phyloP scores from a whole-genome alignment of 2,113 vertebrate species.

The Calypte anna region DNA sequence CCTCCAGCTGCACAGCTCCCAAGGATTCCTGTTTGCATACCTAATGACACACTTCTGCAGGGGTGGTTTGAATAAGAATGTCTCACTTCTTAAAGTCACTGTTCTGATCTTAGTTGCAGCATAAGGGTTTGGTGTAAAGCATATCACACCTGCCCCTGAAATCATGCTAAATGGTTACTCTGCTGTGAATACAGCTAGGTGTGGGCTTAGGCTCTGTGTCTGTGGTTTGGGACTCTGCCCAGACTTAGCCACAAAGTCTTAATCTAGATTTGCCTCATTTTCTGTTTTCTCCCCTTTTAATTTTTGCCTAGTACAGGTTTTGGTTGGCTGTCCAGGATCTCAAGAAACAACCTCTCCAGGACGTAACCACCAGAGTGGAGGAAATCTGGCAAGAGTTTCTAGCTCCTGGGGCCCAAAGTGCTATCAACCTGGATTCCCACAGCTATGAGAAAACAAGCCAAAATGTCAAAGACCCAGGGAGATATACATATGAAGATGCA shows the following conservation, averaged over 20 bases:
- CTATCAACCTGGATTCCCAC: conserved; percentile 97
- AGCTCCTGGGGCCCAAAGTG: conserved; percentile 91
- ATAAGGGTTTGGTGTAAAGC: neutral
- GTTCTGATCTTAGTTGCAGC: neutral
- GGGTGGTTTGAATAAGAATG: neutral
- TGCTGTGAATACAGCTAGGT: neutral
- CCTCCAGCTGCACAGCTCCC: neutral
- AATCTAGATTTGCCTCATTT: neutral
- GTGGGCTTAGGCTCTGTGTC: neutral
- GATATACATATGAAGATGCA: conserved; percentile 95
- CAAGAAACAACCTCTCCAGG: conserved; percentile 90
- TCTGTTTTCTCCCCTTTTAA: neutral
- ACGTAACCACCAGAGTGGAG: conserved; percentile 86
- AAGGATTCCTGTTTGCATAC: neutral
- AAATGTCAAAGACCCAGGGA: conserved; percentile 93
- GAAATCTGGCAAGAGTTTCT: conserved; percentile 98
- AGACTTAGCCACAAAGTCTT: neutral
- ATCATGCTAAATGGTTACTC: neutral
- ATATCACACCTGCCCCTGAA: neutral
- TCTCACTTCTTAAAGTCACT: neutral
- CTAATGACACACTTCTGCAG: neutral
- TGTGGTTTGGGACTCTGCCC: neutral
- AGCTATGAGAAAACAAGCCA: conserved; percentile 96
- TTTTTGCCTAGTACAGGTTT: conserved; percentile 80
- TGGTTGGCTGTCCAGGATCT: conserved; percentile 95